Evolutionary conservation across 2,113 vertebrate genomes (phyloP).

Genomic region (Noctilio leporinus): DNA sequence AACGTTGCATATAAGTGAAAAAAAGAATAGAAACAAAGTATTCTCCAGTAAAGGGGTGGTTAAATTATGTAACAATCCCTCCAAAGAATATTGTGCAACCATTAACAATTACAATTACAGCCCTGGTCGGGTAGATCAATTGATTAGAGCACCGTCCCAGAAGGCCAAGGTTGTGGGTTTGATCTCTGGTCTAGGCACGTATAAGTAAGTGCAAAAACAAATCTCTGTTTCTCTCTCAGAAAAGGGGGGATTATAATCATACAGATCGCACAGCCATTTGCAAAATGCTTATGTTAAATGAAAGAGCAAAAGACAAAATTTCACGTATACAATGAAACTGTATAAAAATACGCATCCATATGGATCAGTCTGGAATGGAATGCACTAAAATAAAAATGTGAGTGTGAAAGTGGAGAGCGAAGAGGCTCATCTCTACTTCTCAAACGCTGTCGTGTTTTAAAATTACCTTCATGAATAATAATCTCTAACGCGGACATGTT

Average conservation of each 20-base stretch:
- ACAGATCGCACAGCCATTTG: neutral
- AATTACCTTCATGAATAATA: constrained; percentile 48
- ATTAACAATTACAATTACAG: constrained; percentile 26
- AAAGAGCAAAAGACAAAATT: constrained; percentile 27
- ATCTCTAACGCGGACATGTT: neutral
- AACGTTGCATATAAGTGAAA: neutral
- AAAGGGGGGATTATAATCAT: neutral
- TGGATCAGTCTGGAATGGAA: constrained; percentile 28
- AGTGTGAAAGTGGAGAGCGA: neutral
- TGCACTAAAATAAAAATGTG: neutral
- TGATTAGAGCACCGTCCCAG: too few relatives aligned
- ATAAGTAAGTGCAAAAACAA: too few relatives aligned
- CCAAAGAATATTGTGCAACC: neutral
- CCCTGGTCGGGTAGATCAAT: too few relatives aligned
- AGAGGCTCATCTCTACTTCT: neutral
- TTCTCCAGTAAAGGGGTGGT: neutral
- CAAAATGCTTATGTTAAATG: constrained; percentile 33
- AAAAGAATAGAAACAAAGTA: constrained; percentile 34
- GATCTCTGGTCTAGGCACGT: too few relatives aligned
- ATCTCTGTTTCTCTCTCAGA: too few relatives aligned
- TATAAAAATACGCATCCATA: neutral
- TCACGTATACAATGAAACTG: constrained; percentile 32
- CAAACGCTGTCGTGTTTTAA: neutral
- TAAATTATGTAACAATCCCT: constrained; percentile 20
- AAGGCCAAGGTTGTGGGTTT: too few relatives aligned